phyloP scores from a whole-genome alignment of 35 echinoderm and acorn worm species.

The Nesometra sesokonis region DNA sequence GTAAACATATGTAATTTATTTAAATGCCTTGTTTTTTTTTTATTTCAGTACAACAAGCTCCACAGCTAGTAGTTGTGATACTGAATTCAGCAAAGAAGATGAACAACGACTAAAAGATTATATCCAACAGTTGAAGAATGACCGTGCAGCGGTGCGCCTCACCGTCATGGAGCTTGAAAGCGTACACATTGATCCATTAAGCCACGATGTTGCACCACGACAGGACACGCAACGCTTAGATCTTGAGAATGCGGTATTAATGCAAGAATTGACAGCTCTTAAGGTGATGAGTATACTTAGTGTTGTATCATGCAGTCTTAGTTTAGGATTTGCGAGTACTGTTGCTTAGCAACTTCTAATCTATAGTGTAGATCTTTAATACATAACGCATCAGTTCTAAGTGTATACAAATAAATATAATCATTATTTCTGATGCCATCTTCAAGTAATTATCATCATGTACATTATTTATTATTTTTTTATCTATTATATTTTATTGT shows the following conservation, averaged over 20 bases:
- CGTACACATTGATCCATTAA: constrained; percentile 74
- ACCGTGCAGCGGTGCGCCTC: constrained; percentile 74
- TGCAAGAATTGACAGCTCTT: constrained; percentile 92
- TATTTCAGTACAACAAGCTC: constrained; percentile 71
- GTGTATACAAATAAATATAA: too few species aligned
- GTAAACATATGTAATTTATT: too few species aligned
- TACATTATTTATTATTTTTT: too few species aligned
- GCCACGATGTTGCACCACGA: constrained; percentile 33
- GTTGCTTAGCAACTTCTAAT: neutral
- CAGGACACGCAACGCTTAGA: constrained; percentile 75
- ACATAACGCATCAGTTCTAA: too few species aligned
- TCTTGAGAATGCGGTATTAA: constrained; percentile 95
- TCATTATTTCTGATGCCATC: too few species aligned
- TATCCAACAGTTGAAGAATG: constrained; percentile 96
- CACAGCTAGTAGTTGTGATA: constrained; percentile 87
- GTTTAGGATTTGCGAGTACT: neutral
- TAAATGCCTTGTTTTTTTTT: neutral
- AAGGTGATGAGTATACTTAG: constrained; percentile 46
- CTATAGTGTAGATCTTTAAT: neutral
- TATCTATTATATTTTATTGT: too few species aligned
- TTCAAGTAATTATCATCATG: too few species aligned
- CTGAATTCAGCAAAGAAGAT: constrained; percentile 84
- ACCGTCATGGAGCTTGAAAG: constrained; percentile 96
- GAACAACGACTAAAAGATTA: constrained; percentile 86
- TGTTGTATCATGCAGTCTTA: neutral